These are phyloP conservation scores for Rhinolophus ferrumequinum DNA, from an alignment of 2,113 vertebrate species.

Conservation along the genomic window DNA sequence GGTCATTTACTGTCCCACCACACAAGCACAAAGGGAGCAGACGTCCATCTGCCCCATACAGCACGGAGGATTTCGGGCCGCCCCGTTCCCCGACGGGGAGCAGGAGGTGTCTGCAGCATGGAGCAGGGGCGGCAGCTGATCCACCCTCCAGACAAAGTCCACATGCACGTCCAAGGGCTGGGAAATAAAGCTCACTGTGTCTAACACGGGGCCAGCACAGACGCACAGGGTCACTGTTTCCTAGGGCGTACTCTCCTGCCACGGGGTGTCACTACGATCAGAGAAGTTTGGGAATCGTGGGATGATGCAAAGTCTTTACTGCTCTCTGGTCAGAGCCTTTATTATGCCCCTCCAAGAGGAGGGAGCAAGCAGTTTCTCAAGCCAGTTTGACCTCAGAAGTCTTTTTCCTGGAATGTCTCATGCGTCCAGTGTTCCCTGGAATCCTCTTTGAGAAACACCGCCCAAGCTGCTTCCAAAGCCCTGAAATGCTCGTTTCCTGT, in stretches of 20 bases:
- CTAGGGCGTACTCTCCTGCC: not conserved
- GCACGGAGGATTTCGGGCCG: not conserved
- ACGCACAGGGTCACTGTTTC: rapidly evolving
- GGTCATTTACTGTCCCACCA: not conserved
- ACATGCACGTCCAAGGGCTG: rapidly evolving
- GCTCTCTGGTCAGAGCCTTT: too few species aligned
- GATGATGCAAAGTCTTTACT: rapidly evolving
- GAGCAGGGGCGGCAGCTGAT: not conserved
- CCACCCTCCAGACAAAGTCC: too few species aligned
- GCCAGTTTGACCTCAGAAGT: not conserved
- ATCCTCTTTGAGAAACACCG: not conserved
- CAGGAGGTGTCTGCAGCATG: rapidly evolving
- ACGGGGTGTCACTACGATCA: rapidly evolving
- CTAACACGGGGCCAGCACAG: rapidly evolving
- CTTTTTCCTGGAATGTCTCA: not conserved
- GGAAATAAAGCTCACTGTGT: rapidly evolving
- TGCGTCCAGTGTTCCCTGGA: not conserved
- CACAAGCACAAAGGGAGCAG: not conserved
- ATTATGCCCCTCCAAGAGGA: not conserved
- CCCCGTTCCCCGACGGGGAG: not conserved
- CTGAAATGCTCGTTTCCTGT: rapidly evolving
- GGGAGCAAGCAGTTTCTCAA: not conserved
- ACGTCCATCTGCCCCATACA: rapidly evolving
- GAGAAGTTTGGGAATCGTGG: not conserved
- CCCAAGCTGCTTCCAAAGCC: rapidly evolving